Evolutionary conservation across 2,888 invertebrate genomes (phyloP).

Genomic region (Lycophotia porphyrea): DNA sequence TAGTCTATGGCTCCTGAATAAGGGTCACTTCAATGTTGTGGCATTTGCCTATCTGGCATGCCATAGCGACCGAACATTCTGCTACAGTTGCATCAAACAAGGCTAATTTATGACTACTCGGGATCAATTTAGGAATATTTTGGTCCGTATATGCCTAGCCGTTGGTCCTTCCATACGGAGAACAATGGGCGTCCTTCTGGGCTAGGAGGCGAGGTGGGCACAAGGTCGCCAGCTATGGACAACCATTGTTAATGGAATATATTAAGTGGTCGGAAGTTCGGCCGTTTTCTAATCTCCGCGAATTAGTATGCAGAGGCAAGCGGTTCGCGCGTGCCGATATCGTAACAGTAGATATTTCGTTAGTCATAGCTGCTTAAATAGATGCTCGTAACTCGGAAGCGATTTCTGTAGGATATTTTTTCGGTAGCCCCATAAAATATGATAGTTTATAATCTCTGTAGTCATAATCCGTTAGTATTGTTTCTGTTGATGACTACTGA

Average conservation of each 20-base stretch:
- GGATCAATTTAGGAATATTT: slow-evolving; percentile 58
- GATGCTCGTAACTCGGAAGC: slow-evolving; percentile 12
- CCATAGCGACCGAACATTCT: not conserved
- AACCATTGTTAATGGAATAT: slow-evolving; percentile 63
- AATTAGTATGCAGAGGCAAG: slow-evolving; percentile 61
- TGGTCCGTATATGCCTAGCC: slow-evolving; percentile 53
- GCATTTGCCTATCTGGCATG: not conserved
- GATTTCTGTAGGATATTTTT: slow-evolving; percentile 31
- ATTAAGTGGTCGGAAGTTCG: slow-evolving; percentile 66
- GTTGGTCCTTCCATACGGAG: slow-evolving; percentile 68
- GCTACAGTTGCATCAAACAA: slow-evolving; percentile 57
- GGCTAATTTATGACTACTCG: slow-evolving; percentile 41
- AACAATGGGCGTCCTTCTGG: slow-evolving; percentile 79
- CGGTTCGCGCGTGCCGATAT: slow-evolving; percentile 46
- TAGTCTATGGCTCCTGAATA: not conserved
- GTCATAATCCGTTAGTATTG: not conserved
- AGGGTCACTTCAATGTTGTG: not conserved
- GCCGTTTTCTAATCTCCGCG: slow-evolving; percentile 63
- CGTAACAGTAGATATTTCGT: slow-evolving; percentile 57
- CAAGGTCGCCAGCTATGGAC: slow-evolving; percentile 62
- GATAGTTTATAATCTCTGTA: slow-evolving; percentile 41
- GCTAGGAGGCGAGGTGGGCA: slow-evolving; percentile 66
- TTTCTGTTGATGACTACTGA: slow-evolving; percentile 5
- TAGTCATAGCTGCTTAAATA: slow-evolving; percentile 55
- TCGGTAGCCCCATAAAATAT: slow-evolving; percentile 12